Evolutionary conservation across 2,113 vertebrate species (phyloP), one percentile per base, ranked within the genome.

Genomic region (Axis porcinus): DNA sequence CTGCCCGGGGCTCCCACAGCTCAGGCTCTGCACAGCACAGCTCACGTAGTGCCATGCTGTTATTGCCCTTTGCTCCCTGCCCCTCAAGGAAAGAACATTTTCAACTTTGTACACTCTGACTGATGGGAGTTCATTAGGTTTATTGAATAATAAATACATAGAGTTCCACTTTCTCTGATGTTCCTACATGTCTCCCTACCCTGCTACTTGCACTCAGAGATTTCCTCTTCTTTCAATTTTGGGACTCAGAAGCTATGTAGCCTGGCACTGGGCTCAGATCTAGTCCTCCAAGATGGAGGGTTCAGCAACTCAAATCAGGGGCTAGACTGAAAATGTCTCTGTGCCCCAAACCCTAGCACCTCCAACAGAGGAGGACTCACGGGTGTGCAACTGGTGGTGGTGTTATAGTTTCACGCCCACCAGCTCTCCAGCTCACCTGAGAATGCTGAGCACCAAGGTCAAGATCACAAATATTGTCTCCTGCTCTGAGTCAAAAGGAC

Each of bases 381-480:
- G 5, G 45, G 19, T 70, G 5, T 0, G 23, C 2, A 7, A 16
- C 13, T 45, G 16, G 28, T 55, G 74, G 8, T 14, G 6, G 33
- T 74, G 45, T 6, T 2, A 1, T 1, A 1, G 3, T 19, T 27
- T 6, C 28, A 5, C 1, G 0, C 25, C 55, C 0, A 2, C 0
- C 43, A 40, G 21, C 67, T 93, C 36, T 14, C 5, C 9, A 74
- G 58, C 8, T 78, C 30, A 57, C n/a, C 60, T 52, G 25, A 67
- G 36, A 58, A 36, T 14, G 16, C 1, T 7, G 9, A 90, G 7
- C 43, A 81, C 27, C n/a, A 89, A 89, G 70, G n/a, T 85, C 76
- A 82, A 28, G 33, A 50, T 64, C 43, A 19, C 7, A 54, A 19
- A 89, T 40, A 2, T 17, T 30, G 17, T 57, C 47, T 52, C 55